A percentile compares a stretch with the other conserved stretches of the same genome.
Evolutionary conservation across 2,888 invertebrate species (phyloP).

Genomic region (Acanthosepion pharaonis): DNA sequence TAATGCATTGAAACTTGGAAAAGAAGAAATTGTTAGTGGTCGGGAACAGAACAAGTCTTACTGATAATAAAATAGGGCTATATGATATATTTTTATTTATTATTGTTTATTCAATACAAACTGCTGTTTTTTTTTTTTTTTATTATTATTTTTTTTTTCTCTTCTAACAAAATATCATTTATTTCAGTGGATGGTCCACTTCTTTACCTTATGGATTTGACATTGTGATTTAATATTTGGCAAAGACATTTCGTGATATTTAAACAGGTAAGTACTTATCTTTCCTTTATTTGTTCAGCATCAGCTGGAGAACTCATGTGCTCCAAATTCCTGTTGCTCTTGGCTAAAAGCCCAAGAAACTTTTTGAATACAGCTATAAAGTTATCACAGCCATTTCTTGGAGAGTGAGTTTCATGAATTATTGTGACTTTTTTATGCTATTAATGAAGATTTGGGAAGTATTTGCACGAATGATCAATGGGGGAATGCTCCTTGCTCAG

Average conservation of each 20-base stretch:
- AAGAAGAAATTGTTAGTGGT: no score
- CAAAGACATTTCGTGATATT: slow-evolving; percentile 14
- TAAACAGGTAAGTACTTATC: background rate
- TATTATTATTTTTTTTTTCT: no score
- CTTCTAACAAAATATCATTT: background rate
- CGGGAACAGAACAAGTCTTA: no score
- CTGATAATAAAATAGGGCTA: no score
- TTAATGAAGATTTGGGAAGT: no score
- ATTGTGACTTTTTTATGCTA: no score
- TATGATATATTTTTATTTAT: no score
- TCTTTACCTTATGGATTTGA: slow-evolving; percentile 21
- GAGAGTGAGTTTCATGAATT: background rate
- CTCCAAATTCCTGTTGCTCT: no score
- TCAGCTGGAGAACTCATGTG: background rate
- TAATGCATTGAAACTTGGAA: no score
- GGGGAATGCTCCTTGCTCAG: background rate
- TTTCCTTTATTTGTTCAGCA: background rate
- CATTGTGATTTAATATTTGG: background rate
- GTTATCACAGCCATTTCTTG: background rate
- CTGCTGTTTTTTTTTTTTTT: background rate
- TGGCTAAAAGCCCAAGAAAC: no score
- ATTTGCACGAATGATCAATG: background rate
- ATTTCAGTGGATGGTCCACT: background rate
- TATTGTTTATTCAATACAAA: background rate
- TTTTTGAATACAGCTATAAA: background rate